Evolutionary conservation across 2,888 invertebrate genomes (phyloP).

Genomic region (Proisotoma minuta): DNA sequence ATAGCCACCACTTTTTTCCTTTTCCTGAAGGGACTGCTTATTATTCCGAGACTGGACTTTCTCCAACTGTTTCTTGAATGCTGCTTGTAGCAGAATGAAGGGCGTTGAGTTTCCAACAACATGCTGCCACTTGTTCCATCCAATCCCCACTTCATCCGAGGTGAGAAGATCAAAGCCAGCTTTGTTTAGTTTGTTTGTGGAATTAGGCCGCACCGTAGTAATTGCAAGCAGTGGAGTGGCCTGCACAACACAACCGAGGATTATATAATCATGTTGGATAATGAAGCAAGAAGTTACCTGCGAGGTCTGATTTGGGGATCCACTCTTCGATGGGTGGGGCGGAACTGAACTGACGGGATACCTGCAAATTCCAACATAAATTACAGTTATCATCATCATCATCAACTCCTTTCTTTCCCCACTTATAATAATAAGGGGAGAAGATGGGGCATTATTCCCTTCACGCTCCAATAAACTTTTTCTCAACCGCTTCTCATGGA

Average conservation of each 20-base stretch:
- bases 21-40: neutral
- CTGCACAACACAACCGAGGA: slow-evolving; percentile 12
- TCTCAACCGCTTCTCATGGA: no score
- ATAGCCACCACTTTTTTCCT: neutral
- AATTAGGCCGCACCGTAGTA: slow-evolving; percentile 33
- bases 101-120: neutral
- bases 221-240: slow-evolving; percentile 34
- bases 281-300: slow-evolving; percentile 36
- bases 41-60: no score
- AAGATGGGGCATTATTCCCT: no score
- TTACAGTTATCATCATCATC: no score
- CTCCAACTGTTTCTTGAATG: neutral
- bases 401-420: no score
- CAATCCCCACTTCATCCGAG: no score
- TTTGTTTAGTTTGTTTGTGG: neutral
- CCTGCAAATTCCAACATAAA: no score
- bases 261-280: neutral
- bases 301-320: slow-evolving; percentile 48
- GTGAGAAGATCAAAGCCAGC: no score
- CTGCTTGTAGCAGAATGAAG: neutral
- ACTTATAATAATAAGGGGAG: no score
- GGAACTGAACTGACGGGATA: slow-evolving; percentile 47
- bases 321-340: slow-evolving; percentile 49
- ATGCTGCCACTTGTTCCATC: no score
- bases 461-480: no score